Percentiles rank a stretch among this genome's conserved stretches.
phyloP scores from a whole-genome alignment of 2,888 invertebrate species.

The Aelia acuminata region DNA sequence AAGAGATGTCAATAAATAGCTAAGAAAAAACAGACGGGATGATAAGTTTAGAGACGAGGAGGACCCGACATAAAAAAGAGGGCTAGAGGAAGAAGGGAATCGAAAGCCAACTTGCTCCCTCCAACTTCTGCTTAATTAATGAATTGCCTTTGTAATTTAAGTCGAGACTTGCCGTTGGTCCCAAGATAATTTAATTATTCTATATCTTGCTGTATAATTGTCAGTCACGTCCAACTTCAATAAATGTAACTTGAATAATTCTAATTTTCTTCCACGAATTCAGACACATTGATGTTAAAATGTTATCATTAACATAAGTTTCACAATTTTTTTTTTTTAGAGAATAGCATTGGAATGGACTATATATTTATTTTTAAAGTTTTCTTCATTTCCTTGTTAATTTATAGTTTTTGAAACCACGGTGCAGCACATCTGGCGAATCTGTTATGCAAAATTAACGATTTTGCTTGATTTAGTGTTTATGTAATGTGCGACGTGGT shows the following conservation, averaged over 20 bases:
- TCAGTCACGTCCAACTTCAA: not conserved
- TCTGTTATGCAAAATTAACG: too few species aligned
- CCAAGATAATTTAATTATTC: not conserved
- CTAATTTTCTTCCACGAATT: not conserved
- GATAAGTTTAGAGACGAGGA: not conserved
- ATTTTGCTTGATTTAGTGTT: too few species aligned
- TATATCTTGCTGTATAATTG: not conserved
- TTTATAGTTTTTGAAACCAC: too few species aligned
- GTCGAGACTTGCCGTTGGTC: not conserved
- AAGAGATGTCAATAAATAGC: not conserved
- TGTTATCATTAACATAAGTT: too few species aligned
- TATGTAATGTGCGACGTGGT: too few species aligned
- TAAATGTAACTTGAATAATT: not conserved
- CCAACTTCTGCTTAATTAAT: not conserved
- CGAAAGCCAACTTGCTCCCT: not conserved
- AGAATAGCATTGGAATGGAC: too few species aligned
- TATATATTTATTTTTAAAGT: too few species aligned
- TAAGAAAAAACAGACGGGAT: not conserved
- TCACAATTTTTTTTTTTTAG: too few species aligned
- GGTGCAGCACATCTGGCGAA: too few species aligned
- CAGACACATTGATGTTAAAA: too few species aligned
- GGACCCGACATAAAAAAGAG: not conserved
- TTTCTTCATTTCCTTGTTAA: too few species aligned
- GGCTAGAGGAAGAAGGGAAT: not conserved
- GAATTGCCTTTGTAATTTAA: not conserved